phyloP scores from a whole-genome alignment of 1,140 invertebrate genomes.

The Leptopilina clavipes region DNA sequence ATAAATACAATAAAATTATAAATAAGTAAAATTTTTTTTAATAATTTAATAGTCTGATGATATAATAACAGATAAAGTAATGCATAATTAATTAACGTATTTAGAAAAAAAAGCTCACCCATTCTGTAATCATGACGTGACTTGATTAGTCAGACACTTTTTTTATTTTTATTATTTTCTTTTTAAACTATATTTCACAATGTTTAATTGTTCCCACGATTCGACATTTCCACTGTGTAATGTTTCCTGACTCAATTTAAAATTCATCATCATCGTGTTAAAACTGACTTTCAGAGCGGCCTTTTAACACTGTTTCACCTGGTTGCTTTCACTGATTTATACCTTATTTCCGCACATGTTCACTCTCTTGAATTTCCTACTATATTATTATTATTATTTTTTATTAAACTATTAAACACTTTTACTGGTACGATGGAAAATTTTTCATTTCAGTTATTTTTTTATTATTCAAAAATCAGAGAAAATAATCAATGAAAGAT shows the following conservation, averaged over 20 bases:
- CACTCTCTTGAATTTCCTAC: background rate
- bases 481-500: slow-evolving; percentile 3
- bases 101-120: slow-evolving; percentile 57
- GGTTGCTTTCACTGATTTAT: slow-evolving; percentile 16
- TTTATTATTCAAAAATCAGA: background rate
- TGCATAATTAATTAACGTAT: background rate
- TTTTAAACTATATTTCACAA: slow-evolving; percentile 11
- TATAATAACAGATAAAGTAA: no score
- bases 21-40: no score
- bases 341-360: background rate
- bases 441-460: no score
- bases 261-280: slow-evolving; percentile 32
- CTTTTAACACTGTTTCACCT: background rate
- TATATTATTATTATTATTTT: background rate
- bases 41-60: no score
- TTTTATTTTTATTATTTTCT: background rate
- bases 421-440: no score
- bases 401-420: no score
- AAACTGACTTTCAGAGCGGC: background rate
- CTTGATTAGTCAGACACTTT: slow-evolving; percentile 38
- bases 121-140: slow-evolving; percentile 64
- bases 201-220: slow-evolving; percentile 27
- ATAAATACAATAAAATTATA: no score
- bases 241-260: slow-evolving; percentile 21
- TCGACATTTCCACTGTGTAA: slow-evolving; percentile 25